phyloP scores from a whole-genome alignment of 2,113 vertebrate species.

The Sphyrna mokarran region DNA sequence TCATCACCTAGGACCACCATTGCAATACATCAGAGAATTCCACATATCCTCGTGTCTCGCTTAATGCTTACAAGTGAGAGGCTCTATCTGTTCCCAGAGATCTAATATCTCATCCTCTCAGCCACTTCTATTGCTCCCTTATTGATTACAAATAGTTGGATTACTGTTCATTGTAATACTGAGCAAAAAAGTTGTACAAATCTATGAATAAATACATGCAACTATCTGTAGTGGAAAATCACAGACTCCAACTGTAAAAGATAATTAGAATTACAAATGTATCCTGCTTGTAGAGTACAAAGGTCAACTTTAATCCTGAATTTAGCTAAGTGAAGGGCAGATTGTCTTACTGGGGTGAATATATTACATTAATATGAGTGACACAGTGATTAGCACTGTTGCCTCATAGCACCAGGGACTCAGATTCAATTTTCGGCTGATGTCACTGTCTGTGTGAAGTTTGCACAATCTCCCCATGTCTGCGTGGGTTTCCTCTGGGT shows the following conservation, averaged over 20 bases:
- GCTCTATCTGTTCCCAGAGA: not conserved
- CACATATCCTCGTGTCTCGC: not conserved
- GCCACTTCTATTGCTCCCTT: not conserved
- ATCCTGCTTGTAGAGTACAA: not conserved
- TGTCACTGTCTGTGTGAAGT: no score
- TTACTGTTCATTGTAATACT: not conserved
- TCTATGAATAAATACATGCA: not conserved
- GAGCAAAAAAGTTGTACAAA: not conserved
- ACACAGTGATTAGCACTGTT: no score
- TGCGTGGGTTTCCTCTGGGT: no score
- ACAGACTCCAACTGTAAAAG: not conserved
- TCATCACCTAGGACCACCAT: not conserved
- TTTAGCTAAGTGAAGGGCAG: not conserved
- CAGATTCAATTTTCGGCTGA: no score
- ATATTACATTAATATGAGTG: not conserved
- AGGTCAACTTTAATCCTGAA: not conserved
- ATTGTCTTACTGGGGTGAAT: not conserved
- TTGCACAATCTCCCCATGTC: no score
- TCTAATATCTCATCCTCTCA: not conserved
- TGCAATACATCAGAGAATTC: not conserved
- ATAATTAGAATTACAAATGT: no score
- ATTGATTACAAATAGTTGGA: not conserved
- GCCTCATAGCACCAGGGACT: no score
- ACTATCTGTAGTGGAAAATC: not conserved
- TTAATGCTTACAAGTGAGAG: not conserved